Evolutionary conservation across 2,113 vertebrate genomes (phyloP).

Genomic region (Apistogramma diplotaenia): DNA sequence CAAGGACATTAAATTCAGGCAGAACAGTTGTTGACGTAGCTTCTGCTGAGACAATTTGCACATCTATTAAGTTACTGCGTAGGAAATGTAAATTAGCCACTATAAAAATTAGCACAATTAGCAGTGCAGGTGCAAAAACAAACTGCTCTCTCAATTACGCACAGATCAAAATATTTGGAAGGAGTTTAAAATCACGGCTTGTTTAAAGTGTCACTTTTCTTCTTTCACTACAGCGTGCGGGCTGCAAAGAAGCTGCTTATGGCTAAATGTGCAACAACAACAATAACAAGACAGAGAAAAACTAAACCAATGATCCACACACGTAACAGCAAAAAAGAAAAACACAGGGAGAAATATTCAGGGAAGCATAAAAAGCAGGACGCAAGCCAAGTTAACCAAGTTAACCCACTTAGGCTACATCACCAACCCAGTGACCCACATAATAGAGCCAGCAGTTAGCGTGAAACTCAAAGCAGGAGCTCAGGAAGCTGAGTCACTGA

Average conservation of each 20-base stretch:
- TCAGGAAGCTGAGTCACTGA: slow-evolving; percentile 7
- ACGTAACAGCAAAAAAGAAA: slow-evolving; percentile 20
- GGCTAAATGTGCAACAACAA: slow-evolving; percentile 5
- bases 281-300: neutral
- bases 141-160: neutral
- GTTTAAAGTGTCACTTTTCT: neutral
- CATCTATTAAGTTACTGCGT: neutral
- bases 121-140: neutral
- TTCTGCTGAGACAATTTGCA: neutral
- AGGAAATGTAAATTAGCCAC: neutral
- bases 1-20: neutral
- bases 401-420: slow-evolving; percentile 29
- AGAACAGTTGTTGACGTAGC: neutral
- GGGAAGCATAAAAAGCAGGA: slow-evolving; percentile 7
- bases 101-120: neutral
- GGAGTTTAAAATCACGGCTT: neutral
- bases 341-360: slow-evolving; percentile 17
- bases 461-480: neutral
- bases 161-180: neutral
- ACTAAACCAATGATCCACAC: neutral
- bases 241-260: neutral
- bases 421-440: slow-evolving; percentile 66
- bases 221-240: neutral
- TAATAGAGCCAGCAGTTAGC: slow-evolving; percentile 33
- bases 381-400: neutral